phyloP scores from a whole-genome alignment of 2,888 invertebrate species.

The Meteorus cinctellus region DNA sequence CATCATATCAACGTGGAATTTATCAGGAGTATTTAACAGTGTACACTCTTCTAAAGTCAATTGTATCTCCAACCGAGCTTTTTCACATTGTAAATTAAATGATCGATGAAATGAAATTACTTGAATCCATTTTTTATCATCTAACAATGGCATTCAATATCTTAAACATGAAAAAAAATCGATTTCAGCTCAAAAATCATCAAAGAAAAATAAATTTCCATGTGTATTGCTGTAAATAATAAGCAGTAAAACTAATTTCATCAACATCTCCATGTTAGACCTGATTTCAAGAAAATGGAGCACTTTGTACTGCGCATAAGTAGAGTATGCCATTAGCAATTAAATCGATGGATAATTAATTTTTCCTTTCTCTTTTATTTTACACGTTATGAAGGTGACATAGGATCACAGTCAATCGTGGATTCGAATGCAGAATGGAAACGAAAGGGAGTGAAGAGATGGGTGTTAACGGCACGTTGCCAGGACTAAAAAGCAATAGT shows the following conservation, averaged over 20 bases:
- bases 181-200: too few species aligned
- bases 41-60: too few species aligned
- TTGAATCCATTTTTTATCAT: too few species aligned
- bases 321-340: neutral
- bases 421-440: constrained; percentile 5
- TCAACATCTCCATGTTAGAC: neutral
- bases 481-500: constrained; percentile 39
- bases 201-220: too few species aligned
- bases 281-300: neutral
- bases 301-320: neutral
- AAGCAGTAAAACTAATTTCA: neutral
- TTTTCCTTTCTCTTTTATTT: neutral
- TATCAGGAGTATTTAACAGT: neutral
- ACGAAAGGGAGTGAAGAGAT: neutral
- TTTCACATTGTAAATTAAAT: too few species aligned
- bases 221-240: neutral
- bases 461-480: constrained; percentile 35
- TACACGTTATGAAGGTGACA: constrained; percentile 1
- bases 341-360: neutral
- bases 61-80: too few species aligned
- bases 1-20: neutral
- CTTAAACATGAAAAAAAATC: too few species aligned
- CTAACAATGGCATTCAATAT: too few species aligned
- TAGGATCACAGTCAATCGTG: constrained; percentile 29
- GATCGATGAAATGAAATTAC: too few species aligned